These are phyloP conservation scores for Brachionichthys hirsutus DNA, from an alignment of 2,113 vertebrate genomes.

Conservation along the genomic window DNA sequence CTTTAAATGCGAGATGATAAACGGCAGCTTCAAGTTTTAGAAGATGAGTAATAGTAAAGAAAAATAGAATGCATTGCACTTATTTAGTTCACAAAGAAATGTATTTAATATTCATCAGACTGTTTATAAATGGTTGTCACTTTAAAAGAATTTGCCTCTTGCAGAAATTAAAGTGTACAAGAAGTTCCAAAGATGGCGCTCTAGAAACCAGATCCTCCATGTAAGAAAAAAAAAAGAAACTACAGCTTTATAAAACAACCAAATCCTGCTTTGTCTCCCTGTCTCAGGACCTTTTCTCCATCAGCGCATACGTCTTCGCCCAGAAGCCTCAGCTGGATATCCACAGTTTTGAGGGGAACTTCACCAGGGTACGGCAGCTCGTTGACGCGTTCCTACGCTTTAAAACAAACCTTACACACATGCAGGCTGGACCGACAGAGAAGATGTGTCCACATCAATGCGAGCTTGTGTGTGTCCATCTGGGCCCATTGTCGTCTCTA, in stretches of 20 bases:
- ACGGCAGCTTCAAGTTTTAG: too few species aligned
- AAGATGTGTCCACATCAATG: constrained; percentile 54
- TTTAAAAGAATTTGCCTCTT: neutral
- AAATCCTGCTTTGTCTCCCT: neutral
- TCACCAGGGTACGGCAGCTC: constrained; percentile 87
- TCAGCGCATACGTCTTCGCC: constrained; percentile 90
- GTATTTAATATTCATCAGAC: too few species aligned
- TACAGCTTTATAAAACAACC: neutral
- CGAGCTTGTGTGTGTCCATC: constrained; percentile 51
- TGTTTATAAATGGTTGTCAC: neutral
- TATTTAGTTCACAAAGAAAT: too few species aligned
- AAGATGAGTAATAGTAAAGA: too few species aligned
- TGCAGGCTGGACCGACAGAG: constrained; percentile 34
- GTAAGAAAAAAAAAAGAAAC: too few species aligned
- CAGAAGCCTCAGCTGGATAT: constrained; percentile 97
- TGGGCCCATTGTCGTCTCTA: constrained; percentile 48
- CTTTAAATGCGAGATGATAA: too few species aligned
- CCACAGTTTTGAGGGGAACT: constrained; percentile 97
- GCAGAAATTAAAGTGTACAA: neutral
- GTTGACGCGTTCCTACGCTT: constrained; percentile 48
- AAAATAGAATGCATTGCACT: too few species aligned
- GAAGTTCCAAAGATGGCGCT: neutral
- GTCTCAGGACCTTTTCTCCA: constrained; percentile 94
- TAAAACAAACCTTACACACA: constrained; percentile 39
- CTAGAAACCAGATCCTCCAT: neutral